Evolutionary conservation across 2,888 invertebrate species (phyloP), one percentile per base, ranked within the genome.

Genomic region (Venustoraphidia nigricollis): DNA sequence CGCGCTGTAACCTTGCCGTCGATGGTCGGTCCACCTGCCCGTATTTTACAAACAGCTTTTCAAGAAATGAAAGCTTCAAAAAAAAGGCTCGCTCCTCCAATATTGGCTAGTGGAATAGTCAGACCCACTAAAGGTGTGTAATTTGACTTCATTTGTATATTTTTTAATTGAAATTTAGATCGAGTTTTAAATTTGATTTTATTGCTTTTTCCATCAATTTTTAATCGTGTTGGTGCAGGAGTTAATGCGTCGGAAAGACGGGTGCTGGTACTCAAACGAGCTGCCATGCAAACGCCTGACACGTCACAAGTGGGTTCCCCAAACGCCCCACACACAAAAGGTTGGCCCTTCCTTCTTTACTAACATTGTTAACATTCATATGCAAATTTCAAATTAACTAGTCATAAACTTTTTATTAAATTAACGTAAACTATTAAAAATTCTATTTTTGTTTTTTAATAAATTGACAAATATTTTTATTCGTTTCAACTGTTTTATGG

Each of bases 21-120:
- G 8, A 9, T 34, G 5, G 27, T 34, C 10, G 42, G 36, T 17
- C 42, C 47, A 43, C 34, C 47, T 11, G 35, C 47, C 2, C 39
- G 47, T 36, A 34, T 47, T n/a, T 42, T 43, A 34, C 47, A 42
- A 43, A 43, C 34, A 6, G 47, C 47, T 13, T 47, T 47, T 42
- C 47, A 47, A 37, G 47, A 47, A 34, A 46, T 46, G 46, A 27
- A 27, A 27, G 27, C 27, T 6, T 43, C 47, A 9, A 37, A 43
- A 35, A 47, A 47, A 43, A 10, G 27, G 11, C 39, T 36, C 17
- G 35, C 39, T 10, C 36, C 38, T 34, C 17, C 46, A 13, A 17
- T 13, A 36, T 27, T 46, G 39, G 27, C 36, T 8, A 27, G 27
- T 27, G 27, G 27, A 27, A 27, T 27, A 6, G 27, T 27, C 27